Conservation (phyloP, 2,113 vertebrate genomes). For the Lathamus discolor region DNA sequence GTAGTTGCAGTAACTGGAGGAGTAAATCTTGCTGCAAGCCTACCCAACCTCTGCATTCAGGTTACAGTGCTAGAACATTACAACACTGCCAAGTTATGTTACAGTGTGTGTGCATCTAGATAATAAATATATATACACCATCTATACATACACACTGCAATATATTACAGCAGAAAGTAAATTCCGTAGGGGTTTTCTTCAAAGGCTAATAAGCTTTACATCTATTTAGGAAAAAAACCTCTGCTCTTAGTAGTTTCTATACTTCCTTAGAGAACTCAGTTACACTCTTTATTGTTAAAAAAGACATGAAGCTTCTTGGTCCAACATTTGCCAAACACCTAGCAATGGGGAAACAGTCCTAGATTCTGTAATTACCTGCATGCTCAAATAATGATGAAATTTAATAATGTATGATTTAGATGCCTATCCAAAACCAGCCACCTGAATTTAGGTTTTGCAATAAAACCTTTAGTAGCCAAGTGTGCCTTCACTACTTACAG, state of each 20-base stretch:
- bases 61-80: background rate
- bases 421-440: background rate
- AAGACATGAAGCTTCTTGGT: background rate
- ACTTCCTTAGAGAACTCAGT: background rate
- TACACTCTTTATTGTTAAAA: background rate
- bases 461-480: background rate
- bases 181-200: background rate
- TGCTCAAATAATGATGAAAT: background rate
- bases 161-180: background rate
- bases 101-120: background rate
- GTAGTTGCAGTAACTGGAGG: background rate
- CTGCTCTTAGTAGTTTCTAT: background rate
- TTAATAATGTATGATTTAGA: background rate
- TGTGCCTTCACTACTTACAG: background rate
- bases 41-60: background rate
- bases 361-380: background rate
- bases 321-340: background rate
- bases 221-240: background rate
- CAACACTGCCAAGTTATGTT: background rate
- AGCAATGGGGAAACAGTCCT: background rate
- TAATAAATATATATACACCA: background rate
- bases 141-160: background rate
- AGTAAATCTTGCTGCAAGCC: background rate
- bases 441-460: background rate
- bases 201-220: background rate